A percentile compares a stretch with the other conserved stretches of the same genome.
Evolutionary conservation across 2,113 vertebrate species (phyloP).

Genomic region (Emydocephalus ijimae): DNA sequence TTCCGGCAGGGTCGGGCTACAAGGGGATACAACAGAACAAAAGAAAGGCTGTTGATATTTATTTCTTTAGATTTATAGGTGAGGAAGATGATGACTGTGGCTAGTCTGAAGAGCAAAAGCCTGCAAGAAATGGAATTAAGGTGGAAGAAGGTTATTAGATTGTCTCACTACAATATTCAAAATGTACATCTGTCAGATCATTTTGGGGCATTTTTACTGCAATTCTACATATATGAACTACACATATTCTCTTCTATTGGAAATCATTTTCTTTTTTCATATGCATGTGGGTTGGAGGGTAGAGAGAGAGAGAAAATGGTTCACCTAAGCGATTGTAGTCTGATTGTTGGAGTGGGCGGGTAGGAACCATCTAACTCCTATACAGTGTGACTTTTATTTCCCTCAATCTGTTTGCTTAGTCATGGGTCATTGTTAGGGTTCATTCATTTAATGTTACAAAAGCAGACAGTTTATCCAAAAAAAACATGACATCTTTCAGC

Average conservation of each 20-base stretch:
- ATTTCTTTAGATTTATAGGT: background rate
- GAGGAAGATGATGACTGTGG: background rate
- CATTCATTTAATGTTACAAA: background rate
- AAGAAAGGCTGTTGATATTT: background rate
- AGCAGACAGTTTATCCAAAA: background rate
- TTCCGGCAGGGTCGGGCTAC: slow-evolving; percentile 93
- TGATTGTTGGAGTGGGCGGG: background rate
- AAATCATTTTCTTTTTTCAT: background rate
- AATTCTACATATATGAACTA: background rate
- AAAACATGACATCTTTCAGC: background rate
- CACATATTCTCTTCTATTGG: background rate
- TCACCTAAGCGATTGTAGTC: background rate
- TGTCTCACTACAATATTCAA: slow-evolving; percentile 4
- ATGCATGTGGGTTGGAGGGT: no score
- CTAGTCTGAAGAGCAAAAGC: background rate
- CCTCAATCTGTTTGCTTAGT: background rate
- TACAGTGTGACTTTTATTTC: background rate
- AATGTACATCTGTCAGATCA: background rate
- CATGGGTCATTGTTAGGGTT: background rate
- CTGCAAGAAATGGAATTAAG: background rate
- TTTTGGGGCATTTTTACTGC: background rate
- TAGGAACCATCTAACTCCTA: background rate
- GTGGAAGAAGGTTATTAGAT: background rate
- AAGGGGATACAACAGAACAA: slow-evolving; percentile 43
- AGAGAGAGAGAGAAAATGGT: background rate